These are phyloP conservation scores for Myrmecophaga tridactyla DNA, from an alignment of 2,113 vertebrate species.

Conservation along the genomic window DNA sequence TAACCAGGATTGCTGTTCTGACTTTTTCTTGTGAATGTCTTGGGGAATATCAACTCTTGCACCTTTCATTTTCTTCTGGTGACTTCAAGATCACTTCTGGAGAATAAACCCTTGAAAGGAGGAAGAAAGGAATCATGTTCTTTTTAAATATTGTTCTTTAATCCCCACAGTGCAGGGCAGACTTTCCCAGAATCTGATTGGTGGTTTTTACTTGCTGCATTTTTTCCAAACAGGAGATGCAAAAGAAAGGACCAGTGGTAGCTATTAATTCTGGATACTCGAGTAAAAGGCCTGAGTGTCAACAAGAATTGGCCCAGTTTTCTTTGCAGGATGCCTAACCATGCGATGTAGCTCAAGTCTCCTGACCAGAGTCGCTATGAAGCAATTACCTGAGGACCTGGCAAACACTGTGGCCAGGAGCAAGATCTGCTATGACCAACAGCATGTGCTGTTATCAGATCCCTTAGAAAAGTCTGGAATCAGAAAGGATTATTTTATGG, in stretches of 20 bases:
- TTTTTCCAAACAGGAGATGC: neutral
- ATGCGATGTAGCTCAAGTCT: neutral
- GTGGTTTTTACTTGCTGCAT: slow-evolving; percentile 20
- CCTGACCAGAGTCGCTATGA: slow-evolving; percentile 1
- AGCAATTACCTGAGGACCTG: neutral
- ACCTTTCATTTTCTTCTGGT: slow-evolving; percentile 33
- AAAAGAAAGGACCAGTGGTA: neutral
- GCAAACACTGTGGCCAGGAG: neutral
- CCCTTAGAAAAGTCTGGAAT: neutral
- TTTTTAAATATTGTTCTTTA: neutral
- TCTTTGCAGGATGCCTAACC: neutral
- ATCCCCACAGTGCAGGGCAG: neutral
- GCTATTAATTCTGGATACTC: neutral
- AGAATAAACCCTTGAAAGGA: neutral
- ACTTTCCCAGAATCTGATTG: neutral
- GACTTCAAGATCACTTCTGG: slow-evolving; percentile 26
- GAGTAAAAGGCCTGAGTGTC: neutral
- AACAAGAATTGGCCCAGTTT: neutral
- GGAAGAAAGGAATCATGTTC: neutral
- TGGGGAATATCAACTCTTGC: neutral
- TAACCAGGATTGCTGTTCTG: neutral
- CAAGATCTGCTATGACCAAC: neutral
- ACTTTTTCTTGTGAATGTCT: slow-evolving; percentile 21
- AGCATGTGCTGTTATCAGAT: neutral
- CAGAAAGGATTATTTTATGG: neutral